Evolutionary conservation across 2,888 invertebrate species (phyloP), one percentile per base, ranked within the genome.

Genomic region (Eristalis pertinax): DNA sequence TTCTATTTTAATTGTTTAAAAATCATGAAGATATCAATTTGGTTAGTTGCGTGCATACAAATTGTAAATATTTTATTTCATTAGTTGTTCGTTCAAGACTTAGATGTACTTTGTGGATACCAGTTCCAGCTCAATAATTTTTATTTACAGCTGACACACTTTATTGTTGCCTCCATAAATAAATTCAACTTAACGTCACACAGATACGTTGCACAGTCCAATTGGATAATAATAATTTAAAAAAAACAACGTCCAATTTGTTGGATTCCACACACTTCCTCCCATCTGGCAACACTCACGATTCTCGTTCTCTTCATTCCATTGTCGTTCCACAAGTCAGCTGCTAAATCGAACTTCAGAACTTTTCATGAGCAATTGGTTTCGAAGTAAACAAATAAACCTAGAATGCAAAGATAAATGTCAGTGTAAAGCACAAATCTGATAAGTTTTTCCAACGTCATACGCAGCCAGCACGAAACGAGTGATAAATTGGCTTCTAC

Each of bases 401-500:
- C n/a, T 63, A 38, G 70, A 73, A 64, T 73, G 62, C 84, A 73
- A 35, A 7, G 68, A 80, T 80, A 84, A 87, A 87, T 80, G 87
- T 80, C 87, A 73, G 4, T 3, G 26, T 11, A 73, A 83, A 79
- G 56, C 32, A 15, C 2, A 83, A 43, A 13, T 58, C 10, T 63
- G 73, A 87, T 84, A 80, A 69, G 68, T 76, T 84, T 83, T 86
- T 84, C 32, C 87, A 84, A 87, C 87, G 87, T 87, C 87, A 87
- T 79, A 87, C 73, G 63, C 70, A 63, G 78, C 62, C 63, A 75
- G 65, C 67, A 83, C 22, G 74, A 83, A 72, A 75, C 75, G 32
- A 79, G 73, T 75, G 65, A 60, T 75, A 76, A 72, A 69, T 68
- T 86, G 15, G 29, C 50, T 67, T 65, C 29, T 75, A 56, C 38